A percentile compares a stretch with the other conserved stretches of the same genome.
phyloP scores from a whole-genome alignment of 2,797 vertebrate genomes.

The Cossypha caffra region DNA sequence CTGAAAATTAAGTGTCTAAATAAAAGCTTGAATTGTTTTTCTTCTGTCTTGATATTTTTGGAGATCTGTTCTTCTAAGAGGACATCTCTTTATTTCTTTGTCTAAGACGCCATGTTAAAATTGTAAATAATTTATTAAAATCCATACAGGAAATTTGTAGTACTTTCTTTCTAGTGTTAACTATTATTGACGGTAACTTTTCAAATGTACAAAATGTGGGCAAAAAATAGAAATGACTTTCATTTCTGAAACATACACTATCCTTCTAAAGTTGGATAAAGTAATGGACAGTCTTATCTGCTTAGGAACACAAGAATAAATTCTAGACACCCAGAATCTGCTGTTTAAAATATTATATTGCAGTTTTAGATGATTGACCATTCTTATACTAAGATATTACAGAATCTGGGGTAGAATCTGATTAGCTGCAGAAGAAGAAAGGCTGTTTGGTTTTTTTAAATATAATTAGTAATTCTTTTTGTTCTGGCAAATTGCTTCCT shows the following conservation, averaged over 20 bases:
- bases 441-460: background rate
- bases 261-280: background rate
- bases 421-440: background rate
- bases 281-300: background rate
- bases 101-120: background rate
- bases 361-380: background rate
- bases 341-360: background rate
- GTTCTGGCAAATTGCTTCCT: background rate
- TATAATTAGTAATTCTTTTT: background rate
- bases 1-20: background rate
- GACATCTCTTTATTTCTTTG: background rate
- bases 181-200: background rate
- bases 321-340: background rate
- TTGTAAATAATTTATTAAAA: background rate
- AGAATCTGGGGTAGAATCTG: background rate
- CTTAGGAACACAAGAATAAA: background rate
- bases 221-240: background rate
- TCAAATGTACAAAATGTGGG: background rate
- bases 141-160: background rate
- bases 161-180: background rate
- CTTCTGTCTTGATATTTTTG: background rate
- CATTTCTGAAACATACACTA: background rate
- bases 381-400: background rate
- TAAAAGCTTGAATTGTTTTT: background rate
- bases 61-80: too few relatives aligned